These are phyloP conservation scores for Turritopsis dohrnii DNA, from an alignment of 30 jellyfish, hydroid and myxozoan species.

Conservation along the genomic window DNA sequence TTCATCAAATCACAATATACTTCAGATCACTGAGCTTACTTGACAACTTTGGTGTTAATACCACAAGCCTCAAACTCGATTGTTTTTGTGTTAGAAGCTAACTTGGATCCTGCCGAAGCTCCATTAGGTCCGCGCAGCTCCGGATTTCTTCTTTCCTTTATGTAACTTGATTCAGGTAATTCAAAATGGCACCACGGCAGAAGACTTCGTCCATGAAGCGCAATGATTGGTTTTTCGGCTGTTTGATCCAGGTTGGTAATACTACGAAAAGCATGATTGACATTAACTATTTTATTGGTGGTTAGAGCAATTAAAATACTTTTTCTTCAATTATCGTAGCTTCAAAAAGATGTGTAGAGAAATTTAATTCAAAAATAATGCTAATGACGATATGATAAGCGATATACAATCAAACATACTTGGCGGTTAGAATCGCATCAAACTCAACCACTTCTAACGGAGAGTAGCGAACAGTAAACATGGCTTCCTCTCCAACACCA, in stretches of 20 bases:
- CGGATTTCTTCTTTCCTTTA: constrained; percentile 75
- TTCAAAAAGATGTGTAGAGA: no score
- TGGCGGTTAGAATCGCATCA: constrained; percentile 61
- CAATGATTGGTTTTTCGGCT: constrained; percentile 42
- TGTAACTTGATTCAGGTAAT: constrained; percentile 69
- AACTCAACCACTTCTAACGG: constrained; percentile 65
- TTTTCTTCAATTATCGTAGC: no score
- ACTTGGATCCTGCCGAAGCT: constrained; percentile 75
- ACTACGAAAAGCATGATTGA: constrained; percentile 27
- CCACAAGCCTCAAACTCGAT: constrained; percentile 83
- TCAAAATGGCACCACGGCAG: constrained; percentile 98
- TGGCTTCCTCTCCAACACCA: constrained; percentile 54
- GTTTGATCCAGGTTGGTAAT: constrained; percentile 57
- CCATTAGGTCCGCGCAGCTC: constrained; percentile 89
- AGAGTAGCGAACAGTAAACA: constrained; percentile 83
- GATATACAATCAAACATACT: constrained; percentile 33
- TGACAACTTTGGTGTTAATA: constrained; percentile 42
- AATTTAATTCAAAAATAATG: no score
- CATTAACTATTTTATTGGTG: no score
- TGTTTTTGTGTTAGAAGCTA: constrained; percentile 69
- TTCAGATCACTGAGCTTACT: constrained; percentile 25
- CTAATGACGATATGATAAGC: no score
- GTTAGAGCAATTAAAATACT: no score
- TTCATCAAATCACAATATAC: neutral
- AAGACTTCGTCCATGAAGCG: constrained; percentile 66